Evolutionary conservation across 35 echinoderm and acorn worm species (phyloP).

Genomic region (Lytechinus variegatus): DNA sequence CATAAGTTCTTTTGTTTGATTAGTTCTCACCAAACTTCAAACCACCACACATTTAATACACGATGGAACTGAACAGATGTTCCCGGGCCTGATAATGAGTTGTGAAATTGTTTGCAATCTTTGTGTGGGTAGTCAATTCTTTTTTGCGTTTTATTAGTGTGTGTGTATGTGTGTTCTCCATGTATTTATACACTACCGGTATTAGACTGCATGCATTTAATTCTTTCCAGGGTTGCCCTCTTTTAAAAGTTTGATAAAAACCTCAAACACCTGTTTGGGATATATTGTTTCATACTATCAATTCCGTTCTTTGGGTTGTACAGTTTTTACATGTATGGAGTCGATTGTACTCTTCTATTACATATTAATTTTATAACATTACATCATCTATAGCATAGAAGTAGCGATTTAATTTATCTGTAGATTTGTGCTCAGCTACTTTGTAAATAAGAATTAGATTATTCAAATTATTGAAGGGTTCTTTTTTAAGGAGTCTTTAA

Average conservation of each 20-base stretch:
- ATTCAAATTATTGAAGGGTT: neutral
- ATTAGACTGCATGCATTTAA: neutral
- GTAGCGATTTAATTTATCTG: neutral
- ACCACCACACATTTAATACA: slow-evolving; percentile 25
- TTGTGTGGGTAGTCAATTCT: slow-evolving; percentile 1
- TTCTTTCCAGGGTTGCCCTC: neutral
- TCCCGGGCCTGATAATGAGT: neutral
- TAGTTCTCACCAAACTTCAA: neutral
- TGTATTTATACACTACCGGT: neutral
- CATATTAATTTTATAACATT: neutral
- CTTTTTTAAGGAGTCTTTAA: neutral
- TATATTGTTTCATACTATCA: slow-evolving; percentile 17
- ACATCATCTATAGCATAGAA: neutral
- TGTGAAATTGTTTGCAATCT: slow-evolving; percentile 49
- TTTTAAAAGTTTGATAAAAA: slow-evolving; percentile 33
- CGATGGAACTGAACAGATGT: slow-evolving; percentile 26
- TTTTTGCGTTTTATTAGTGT: neutral
- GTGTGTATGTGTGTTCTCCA: neutral
- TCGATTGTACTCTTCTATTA: neutral
- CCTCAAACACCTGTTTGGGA: slow-evolving; percentile 24
- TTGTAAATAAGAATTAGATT: neutral
- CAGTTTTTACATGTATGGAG: neutral
- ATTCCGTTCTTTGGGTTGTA: neutral
- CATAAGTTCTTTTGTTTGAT: slow-evolving; percentile 19
- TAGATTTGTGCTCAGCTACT: neutral